These are phyloP conservation scores for Rattus rattus DNA, from an alignment of 2,113 vertebrate species.

Conservation along the genomic window DNA sequence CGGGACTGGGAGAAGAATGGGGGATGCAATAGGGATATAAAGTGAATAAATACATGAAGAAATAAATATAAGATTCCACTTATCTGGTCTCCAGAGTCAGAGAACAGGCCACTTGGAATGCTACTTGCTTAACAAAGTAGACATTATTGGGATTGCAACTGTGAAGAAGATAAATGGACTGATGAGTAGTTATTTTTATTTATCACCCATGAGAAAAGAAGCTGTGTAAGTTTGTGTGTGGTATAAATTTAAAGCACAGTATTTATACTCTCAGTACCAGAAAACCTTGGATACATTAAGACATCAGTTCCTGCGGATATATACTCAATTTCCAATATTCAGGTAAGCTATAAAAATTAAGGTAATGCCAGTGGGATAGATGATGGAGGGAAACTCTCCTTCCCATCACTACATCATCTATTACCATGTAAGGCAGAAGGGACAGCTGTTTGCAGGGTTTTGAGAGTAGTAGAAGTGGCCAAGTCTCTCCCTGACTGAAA, in stretches of 20 bases:
- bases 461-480: background rate
- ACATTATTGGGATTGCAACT: background rate
- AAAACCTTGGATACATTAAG: no score
- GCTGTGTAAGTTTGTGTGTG: background rate
- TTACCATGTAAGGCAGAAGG: background rate
- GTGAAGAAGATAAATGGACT: background rate
- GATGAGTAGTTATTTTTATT: background rate
- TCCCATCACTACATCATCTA: fast-evolving
- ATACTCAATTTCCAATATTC: background rate
- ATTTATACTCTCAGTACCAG: background rate
- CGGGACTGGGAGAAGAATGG: no score
- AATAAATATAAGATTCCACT: no score
- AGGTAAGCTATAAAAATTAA: background rate
- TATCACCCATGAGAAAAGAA: background rate
- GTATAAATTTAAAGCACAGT: background rate
- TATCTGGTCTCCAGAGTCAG: background rate
- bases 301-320: no score
- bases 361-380: background rate
- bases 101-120: background rate
- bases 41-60: no score
- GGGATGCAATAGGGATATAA: no score
- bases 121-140: background rate
- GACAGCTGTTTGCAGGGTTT: background rate
- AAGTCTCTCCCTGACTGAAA: background rate
- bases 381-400: background rate